These are phyloP conservation scores for Hypotaenidia philippensis DNA, from an alignment of 2,797 vertebrate species.

Conservation along the genomic window DNA sequence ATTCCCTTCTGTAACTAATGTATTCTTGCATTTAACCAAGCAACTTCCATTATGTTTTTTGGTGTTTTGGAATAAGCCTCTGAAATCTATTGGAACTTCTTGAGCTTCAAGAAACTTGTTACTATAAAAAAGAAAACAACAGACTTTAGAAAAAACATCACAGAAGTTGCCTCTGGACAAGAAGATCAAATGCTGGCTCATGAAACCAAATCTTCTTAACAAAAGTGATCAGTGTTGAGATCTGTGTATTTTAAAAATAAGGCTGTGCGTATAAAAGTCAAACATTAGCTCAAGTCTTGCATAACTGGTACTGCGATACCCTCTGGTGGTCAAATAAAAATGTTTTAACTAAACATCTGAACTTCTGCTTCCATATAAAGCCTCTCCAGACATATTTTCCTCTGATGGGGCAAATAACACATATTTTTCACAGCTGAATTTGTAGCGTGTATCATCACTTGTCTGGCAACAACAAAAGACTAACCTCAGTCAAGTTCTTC, in stretches of 20 bases:
- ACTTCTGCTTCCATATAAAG: background rate
- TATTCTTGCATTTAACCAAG: background rate
- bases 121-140: background rate
- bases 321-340: conserved; percentile 65
- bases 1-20: background rate
- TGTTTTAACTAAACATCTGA: background rate
- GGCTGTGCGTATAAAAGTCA: background rate
- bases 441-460: background rate
- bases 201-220: background rate
- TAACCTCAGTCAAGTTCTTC: background rate
- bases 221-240: background rate
- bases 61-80: background rate
- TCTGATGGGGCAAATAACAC: background rate
- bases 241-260: background rate
- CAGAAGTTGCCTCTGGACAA: background rate
- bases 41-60: background rate
- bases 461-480: background rate
- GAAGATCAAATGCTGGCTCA: background rate
- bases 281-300: background rate
- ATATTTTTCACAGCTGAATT: background rate
- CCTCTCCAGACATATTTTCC: background rate
- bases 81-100: background rate
- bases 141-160: background rate
- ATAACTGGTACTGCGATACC: conserved; percentile 55
- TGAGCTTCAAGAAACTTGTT: background rate